Conservation (phyloP, 1,140 invertebrate genomes). For the Lethocerus indicus region DNA sequence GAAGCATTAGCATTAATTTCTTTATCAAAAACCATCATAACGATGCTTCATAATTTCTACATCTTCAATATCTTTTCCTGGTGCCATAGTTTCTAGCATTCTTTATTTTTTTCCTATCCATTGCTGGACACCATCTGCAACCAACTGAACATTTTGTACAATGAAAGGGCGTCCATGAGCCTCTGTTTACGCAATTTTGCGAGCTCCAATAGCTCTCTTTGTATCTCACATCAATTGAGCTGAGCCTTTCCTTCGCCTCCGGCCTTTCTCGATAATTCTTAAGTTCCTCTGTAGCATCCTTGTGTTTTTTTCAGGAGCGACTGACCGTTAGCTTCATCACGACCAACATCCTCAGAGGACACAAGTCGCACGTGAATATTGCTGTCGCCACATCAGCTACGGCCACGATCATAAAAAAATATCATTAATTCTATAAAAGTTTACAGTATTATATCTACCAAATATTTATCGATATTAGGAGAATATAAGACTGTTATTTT, state of each 20-base stretch:
- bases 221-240: constrained; percentile 56
- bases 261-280: constrained; percentile 85
- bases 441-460: too few relatives aligned
- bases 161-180: constrained; percentile 84
- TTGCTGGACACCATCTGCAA: constrained; percentile 94
- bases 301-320: constrained; percentile 95
- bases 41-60: constrained; percentile 99
- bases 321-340: constrained; percentile 95
- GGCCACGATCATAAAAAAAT: constrained; percentile 61
- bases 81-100: constrained; percentile 93
- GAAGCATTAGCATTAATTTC: constrained; percentile 98
- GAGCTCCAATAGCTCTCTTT: constrained; percentile 88
- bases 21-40: constrained; percentile 98
- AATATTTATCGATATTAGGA: too few relatives aligned
- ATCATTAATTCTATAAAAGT: neutral
- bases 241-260: constrained; percentile 70
- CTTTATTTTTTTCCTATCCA: constrained; percentile 95
- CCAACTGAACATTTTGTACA: constrained; percentile 96
- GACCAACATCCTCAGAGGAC: constrained; percentile 96
- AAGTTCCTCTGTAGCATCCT: constrained; percentile 92
- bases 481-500: too few relatives aligned
- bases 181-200: constrained; percentile 92
- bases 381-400: constrained; percentile 98
- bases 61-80: constrained; percentile 95
- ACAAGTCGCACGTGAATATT: constrained; percentile 93